Percentiles rank a stretch among this genome's conserved stretches.
Conservation (phyloP, 2,888 invertebrate species). For the Eristalis arbustorum region DNA sequence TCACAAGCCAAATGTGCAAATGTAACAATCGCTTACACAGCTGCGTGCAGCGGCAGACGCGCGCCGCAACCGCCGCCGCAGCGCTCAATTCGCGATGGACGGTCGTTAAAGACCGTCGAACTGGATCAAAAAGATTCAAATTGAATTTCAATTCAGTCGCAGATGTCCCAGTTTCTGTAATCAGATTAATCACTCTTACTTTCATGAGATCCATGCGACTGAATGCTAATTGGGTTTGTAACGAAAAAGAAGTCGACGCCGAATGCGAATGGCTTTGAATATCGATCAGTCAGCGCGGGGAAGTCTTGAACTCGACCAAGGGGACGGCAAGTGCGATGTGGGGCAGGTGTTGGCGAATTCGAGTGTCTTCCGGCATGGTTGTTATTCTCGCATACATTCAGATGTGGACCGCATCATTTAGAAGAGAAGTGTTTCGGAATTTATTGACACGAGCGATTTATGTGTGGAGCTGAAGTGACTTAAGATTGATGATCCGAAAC, state of each 20-base stretch:
- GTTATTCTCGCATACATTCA: not conserved
- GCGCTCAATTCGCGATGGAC: not conserved
- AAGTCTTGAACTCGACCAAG: constrained; percentile 2
- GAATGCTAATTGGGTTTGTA: constrained; percentile 20
- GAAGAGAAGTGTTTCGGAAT: not conserved
- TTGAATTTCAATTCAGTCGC: constrained; percentile 13
- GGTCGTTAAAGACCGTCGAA: constrained; percentile 15
- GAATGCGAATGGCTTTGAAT: not conserved
- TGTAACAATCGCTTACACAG: not conserved
- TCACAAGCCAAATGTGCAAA: not conserved
- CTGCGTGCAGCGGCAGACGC: not conserved
- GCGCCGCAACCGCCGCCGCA: not conserved
- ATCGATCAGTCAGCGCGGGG: not conserved
- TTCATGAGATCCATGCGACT: constrained; percentile 6
- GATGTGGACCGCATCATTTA: not conserved
- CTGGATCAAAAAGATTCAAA: constrained; percentile 17
- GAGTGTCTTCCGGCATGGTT: not conserved
- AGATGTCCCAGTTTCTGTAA: constrained; percentile 26
- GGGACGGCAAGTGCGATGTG: not conserved
- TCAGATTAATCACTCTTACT: constrained; percentile 37
- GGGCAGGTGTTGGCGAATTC: not conserved
- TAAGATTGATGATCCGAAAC: not conserved
- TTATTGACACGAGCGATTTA: not conserved
- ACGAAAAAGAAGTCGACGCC: not conserved
- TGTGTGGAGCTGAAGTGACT: not conserved